Evolutionary conservation across 2,888 invertebrate species (phyloP), one percentile per base, ranked within the genome.

Genomic region (Omphaloscelis lunosa): DNA sequence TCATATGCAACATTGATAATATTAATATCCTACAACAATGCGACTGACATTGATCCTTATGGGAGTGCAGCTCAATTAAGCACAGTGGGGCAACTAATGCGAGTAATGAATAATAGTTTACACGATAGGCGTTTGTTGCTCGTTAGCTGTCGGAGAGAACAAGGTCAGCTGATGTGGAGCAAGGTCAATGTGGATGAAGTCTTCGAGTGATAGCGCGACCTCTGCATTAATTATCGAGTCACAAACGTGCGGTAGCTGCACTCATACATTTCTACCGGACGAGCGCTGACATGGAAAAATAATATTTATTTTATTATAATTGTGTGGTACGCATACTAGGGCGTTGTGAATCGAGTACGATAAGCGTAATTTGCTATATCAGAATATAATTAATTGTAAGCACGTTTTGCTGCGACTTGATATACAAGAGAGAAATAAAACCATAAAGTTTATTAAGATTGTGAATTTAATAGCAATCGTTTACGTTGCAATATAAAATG

Each of bases 181-280:
- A 96, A 96, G 96, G 96, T 95, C 95, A 95, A 86, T 89, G 82
- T 91, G 90, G 92, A 90, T 92, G 88, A 92, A 94, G 93, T 93
- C 94, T 93, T 93, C 89, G 91, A 94, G 95, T 94, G 96, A 96
- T 96, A 96, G 95, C 94, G 92, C 91, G 95, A 95, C 96, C 96
- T 96, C 91, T 94, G 92, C 91, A 90, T 92, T 90, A 91, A 93
- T 94, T 95, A 95, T 94, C 93, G 91, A 85, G 90, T 90, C 88
- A 91, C 85, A 89, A 88, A 88, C 90, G 88, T 88, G 81, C 84
- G 82, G 74, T 81, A 81, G 85, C 76, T 86, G 79, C 85, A 87
- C 81, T 82, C 74, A 78, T 84, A 83, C 83, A 84, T 85, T 75
- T 81, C 77, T 81, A 83, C 85, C 59, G 68, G 59, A 77, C 67